phyloP scores from a whole-genome alignment of 2,797 vertebrate genomes.

The Paramormyrops hopkinsi region DNA sequence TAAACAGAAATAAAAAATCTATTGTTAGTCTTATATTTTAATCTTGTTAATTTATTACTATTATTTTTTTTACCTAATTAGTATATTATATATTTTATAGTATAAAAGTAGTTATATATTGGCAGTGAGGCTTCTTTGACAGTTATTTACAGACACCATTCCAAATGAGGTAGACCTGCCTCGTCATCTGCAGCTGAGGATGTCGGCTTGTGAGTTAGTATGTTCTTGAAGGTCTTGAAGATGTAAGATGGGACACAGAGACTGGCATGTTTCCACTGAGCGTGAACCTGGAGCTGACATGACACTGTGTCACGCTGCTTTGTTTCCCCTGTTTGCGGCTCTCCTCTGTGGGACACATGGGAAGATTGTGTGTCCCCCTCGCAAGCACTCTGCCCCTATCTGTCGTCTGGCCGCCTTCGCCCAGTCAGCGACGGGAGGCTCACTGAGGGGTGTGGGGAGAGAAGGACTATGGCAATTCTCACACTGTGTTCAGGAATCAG shows the following conservation, averaged over 20 bases:
- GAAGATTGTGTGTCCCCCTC: neutral
- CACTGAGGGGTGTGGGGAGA: slow-evolving; percentile 3
- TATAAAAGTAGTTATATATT: neutral
- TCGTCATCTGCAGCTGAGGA: neutral
- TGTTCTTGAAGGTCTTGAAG: neutral
- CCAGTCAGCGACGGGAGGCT: slow-evolving; percentile 44
- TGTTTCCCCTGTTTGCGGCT: neutral
- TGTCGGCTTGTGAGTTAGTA: neutral
- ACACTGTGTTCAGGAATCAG: slow-evolving; percentile 48
- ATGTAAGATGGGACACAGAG: neutral
- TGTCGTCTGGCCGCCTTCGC: slow-evolving; percentile 22
- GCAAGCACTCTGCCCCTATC: slow-evolving; percentile 7
- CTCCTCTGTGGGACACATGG: neutral
- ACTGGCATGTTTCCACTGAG: neutral
- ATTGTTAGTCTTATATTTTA: neutral
- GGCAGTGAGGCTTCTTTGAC: neutral
- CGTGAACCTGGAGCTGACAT: neutral
- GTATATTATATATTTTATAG: neutral
- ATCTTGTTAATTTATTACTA: neutral
- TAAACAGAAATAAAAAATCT: neutral
- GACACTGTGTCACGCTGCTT: neutral
- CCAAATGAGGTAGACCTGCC: neutral
- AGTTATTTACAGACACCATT: neutral
- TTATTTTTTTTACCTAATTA: neutral
- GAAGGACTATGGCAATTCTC: slow-evolving; percentile 54